Evolutionary conservation across 2,113 vertebrate genomes (phyloP).

Genomic region (Nipponia nippon): DNA sequence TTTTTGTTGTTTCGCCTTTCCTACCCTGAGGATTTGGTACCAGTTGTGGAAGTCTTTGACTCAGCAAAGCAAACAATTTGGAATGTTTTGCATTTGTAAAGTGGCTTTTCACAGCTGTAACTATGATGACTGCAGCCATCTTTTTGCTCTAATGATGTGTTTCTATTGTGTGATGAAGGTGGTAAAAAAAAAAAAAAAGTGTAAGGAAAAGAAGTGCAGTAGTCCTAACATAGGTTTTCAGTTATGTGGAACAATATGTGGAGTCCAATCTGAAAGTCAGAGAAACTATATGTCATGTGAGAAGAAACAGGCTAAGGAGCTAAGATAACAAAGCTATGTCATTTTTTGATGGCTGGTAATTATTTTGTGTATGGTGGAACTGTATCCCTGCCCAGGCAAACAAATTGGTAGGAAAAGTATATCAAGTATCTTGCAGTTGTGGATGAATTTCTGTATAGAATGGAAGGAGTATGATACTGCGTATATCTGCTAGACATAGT

Average conservation of each 20-base stretch:
- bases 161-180: background rate
- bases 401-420: background rate
- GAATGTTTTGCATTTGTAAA: background rate
- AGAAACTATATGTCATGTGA: slow-evolving; percentile 37
- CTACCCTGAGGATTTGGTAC: background rate
- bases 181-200: background rate
- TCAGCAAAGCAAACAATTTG: background rate
- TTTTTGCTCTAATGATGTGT: background rate
- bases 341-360: background rate
- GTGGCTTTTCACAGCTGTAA: background rate
- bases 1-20: background rate
- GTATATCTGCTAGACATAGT: background rate
- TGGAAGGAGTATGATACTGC: background rate
- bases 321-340: slow-evolving; percentile 47
- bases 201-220: background rate
- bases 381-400: slow-evolving; percentile 3
- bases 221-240: background rate
- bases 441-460: background rate
- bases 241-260: background rate
- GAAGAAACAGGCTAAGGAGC: slow-evolving; percentile 42
- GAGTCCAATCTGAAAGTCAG: slow-evolving; percentile 1
- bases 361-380: background rate
- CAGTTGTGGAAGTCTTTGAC: background rate
- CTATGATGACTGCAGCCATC: background rate
- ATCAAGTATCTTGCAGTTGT: background rate